Conservation (phyloP, 2,797 vertebrate genomes). For the Spinibarbus caldwelli region DNA sequence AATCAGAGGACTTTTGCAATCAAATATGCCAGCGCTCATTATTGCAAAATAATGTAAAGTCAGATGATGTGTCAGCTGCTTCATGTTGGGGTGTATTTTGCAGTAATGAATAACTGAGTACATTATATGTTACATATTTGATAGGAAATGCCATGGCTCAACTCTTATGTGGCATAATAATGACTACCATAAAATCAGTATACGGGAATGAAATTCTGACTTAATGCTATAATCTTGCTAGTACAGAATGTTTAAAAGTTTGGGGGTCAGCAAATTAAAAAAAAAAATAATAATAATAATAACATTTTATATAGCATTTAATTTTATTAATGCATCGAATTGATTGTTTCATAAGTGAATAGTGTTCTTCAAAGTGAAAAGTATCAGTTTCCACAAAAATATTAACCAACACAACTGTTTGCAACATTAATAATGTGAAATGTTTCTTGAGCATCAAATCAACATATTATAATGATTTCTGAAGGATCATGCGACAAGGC, state of each 20-base stretch:
- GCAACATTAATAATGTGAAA: too few relatives aligned
- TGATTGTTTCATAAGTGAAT: neutral
- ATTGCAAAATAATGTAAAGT: neutral
- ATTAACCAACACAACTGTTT: too few relatives aligned
- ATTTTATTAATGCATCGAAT: neutral
- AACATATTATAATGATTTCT: neutral
- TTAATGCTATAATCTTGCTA: neutral
- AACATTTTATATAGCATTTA: too few relatives aligned
- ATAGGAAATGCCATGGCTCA: neutral
- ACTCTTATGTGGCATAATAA: neutral
- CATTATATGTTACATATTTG: neutral
- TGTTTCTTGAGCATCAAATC: neutral
- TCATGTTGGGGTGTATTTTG: neutral
- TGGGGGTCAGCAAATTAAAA: too few relatives aligned
- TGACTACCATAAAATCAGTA: neutral
- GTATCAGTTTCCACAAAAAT: too few relatives aligned
- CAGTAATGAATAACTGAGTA: neutral
- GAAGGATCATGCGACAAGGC: neutral
- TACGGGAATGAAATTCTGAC: neutral
- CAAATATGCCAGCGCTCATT: neutral
- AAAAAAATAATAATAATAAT: too few relatives aligned
- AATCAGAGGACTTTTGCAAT: neutral
- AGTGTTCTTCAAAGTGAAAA: neutral
- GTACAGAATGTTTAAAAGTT: neutral
- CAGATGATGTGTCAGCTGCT: neutral